Evolutionary conservation across 2,888 invertebrate species (phyloP).

Genomic region (Mayetiola destructor): DNA sequence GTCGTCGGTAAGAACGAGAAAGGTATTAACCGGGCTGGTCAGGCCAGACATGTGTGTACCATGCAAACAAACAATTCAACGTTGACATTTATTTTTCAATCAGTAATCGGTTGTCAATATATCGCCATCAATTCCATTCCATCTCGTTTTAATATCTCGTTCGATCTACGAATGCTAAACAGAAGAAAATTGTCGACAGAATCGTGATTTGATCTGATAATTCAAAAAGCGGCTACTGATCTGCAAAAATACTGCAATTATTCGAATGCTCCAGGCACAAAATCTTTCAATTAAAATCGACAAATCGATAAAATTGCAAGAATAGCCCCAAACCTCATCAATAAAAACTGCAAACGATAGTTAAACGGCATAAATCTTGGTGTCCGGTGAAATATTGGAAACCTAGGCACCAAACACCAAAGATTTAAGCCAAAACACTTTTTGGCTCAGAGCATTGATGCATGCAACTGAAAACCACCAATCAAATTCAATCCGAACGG

Average conservation of each 20-base stretch:
- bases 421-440: too few relatives aligned
- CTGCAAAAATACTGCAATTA: slow-evolving; percentile 1
- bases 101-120: background rate
- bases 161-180: background rate
- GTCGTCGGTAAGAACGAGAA: too few relatives aligned
- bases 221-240: background rate
- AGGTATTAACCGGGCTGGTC: too few relatives aligned
- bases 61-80: slow-evolving; percentile 7
- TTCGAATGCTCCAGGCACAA: background rate
- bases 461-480: too few relatives aligned
- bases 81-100: slow-evolving; percentile 10
- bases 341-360: too few relatives aligned
- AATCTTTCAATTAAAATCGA: slow-evolving; percentile 11
- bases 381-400: too few relatives aligned
- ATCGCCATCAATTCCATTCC: background rate
- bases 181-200: background rate
- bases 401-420: too few relatives aligned
- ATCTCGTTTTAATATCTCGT: background rate
- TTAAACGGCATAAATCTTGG: too few relatives aligned
- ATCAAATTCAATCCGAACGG: background rate
- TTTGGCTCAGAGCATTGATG: too few relatives aligned
- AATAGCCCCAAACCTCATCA: too few relatives aligned
- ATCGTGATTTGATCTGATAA: background rate
- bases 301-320: background rate
- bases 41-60: too few relatives aligned